phyloP scores from a whole-genome alignment of 2,797 vertebrate species.

The Danio albolineatus region DNA sequence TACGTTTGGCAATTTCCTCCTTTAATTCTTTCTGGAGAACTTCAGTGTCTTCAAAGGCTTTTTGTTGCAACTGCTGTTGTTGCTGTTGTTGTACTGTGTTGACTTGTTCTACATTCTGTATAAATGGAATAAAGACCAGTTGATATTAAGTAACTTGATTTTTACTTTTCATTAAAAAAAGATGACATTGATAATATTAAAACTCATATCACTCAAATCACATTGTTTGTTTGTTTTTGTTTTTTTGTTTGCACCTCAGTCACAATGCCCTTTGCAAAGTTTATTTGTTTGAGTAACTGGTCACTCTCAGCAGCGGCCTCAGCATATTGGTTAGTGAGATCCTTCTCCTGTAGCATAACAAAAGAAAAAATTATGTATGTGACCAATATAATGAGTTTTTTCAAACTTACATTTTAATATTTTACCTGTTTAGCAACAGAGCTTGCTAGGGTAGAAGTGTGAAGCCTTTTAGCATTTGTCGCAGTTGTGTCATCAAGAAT shows the following conservation, averaged over 20 bases:
- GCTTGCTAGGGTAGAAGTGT: constrained; percentile 80
- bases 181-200: background rate
- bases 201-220: background rate
- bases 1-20: constrained; percentile 81
- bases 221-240: no score
- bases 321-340: constrained; percentile 81
- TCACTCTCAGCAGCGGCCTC: constrained; percentile 82
- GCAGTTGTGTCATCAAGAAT: constrained; percentile 77
- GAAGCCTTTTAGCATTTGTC: constrained; percentile 72
- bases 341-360: constrained; percentile 83
- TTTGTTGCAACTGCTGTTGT: constrained; percentile 75
- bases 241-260: constrained; percentile 79
- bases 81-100: constrained; percentile 73
- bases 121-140: constrained; percentile 49
- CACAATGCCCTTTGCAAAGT: constrained; percentile 84
- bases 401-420: background rate
- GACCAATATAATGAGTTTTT: background rate
- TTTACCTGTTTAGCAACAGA: constrained; percentile 87
- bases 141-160: background rate
- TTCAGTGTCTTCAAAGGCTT: constrained; percentile 68
- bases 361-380: background rate
- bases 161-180: no score
- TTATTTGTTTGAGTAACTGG: constrained; percentile 87
- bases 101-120: constrained; percentile 88
- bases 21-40: constrained; percentile 79